Evolutionary conservation across 2,113 vertebrate genomes (phyloP).

Genomic region (Parus major): DNA sequence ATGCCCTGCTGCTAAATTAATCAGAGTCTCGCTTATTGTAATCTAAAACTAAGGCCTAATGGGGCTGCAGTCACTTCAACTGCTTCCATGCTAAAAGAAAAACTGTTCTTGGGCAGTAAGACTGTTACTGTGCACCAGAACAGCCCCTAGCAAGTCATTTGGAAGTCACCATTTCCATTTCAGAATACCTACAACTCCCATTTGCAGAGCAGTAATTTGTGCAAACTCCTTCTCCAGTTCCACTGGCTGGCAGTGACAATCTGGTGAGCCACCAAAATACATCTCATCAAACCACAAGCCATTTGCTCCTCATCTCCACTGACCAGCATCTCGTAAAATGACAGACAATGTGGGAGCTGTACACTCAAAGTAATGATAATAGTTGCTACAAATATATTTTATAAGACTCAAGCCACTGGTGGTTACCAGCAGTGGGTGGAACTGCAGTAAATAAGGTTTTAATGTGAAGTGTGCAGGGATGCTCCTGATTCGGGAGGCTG

Average conservation of each 20-base stretch:
- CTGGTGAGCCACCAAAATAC: background rate
- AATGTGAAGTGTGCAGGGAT: background rate
- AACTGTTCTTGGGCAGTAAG: background rate
- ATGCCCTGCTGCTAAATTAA: slow-evolving; percentile 57
- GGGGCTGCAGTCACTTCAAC: background rate
- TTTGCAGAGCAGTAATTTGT: background rate
- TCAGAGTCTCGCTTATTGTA: slow-evolving; percentile 54
- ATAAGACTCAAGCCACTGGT: background rate
- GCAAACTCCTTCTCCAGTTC: background rate
- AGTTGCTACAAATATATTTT: background rate
- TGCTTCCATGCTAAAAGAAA: background rate
- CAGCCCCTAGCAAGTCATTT: background rate
- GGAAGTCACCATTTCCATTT: background rate
- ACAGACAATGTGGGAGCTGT: background rate
- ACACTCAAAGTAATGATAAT: background rate
- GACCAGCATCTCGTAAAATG: background rate
- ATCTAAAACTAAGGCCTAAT: slow-evolving; percentile 48
- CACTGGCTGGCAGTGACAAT: background rate
- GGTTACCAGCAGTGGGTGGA: background rate
- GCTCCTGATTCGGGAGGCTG: background rate
- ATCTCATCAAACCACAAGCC: background rate
- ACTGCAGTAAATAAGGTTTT: background rate
- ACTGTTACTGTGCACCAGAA: background rate
- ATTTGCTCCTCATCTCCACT: background rate
- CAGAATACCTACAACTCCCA: background rate